Percentiles rank a stretch among this genome's conserved stretches.
These are phyloP conservation scores for Grammomys dolichurus DNA, from an alignment of 2,113 vertebrate species.

Conservation along the genomic window DNA sequence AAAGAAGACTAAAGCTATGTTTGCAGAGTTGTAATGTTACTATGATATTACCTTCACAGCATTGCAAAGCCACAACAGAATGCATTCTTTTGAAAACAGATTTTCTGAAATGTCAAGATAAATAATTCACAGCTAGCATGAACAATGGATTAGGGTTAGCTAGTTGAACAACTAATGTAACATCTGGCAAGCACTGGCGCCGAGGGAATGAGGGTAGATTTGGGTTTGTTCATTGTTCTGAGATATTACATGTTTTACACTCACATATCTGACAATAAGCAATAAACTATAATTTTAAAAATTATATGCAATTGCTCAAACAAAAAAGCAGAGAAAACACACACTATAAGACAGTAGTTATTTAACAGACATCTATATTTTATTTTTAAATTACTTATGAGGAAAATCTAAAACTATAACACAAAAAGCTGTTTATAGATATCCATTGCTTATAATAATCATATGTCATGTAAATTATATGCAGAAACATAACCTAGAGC, in stretches of 20 bases:
- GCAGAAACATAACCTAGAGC: background rate
- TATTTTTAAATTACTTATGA: background rate
- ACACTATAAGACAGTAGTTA: slow-evolving; percentile 15
- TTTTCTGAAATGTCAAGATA: slow-evolving; percentile 57
- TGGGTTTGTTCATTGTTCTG: slow-evolving; percentile 34
- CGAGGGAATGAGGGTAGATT: background rate
- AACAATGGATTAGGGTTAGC: slow-evolving; percentile 50
- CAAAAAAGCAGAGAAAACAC: slow-evolving; percentile 43
- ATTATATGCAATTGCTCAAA: slow-evolving; percentile 4
- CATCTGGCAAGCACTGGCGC: background rate
- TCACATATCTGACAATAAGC: slow-evolving; percentile 49
- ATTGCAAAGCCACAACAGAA: background rate
- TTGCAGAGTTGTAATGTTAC: background rate
- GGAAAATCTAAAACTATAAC: background rate
- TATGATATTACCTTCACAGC: slow-evolving; percentile 33
- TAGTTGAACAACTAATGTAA: slow-evolving; percentile 65
- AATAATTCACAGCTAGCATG: slow-evolving; percentile 59
- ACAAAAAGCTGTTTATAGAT: slow-evolving; percentile 17
- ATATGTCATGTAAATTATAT: slow-evolving; percentile 27
- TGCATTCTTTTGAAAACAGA: background rate
- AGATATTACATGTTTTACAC: slow-evolving; percentile 44
- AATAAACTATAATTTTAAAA: slow-evolving; percentile 52
- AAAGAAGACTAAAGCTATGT: background rate
- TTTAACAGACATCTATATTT: slow-evolving; percentile 21
- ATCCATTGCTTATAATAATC: slow-evolving; percentile 18